Conservation (phyloP, 2,113 vertebrate species). For the Phrynocephalus versicolor region DNA sequence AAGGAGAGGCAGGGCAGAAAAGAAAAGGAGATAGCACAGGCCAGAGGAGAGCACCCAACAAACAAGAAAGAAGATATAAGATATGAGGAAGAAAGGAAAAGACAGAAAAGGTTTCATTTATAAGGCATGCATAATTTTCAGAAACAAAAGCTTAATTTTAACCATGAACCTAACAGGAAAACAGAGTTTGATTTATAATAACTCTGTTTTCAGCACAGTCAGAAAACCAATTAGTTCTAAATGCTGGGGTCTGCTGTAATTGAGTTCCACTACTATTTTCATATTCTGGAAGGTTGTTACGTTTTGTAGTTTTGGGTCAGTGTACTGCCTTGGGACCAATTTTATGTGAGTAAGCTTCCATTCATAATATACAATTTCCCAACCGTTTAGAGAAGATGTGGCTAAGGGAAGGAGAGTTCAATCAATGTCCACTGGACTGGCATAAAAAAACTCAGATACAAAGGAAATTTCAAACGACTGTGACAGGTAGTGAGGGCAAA, state of each 20-base stretch:
- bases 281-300: background rate
- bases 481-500: background rate
- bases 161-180: too few species aligned
- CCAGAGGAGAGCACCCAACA: too few species aligned
- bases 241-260: background rate
- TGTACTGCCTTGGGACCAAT: background rate
- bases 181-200: too few species aligned
- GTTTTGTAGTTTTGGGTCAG: background rate
- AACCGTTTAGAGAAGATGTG: background rate
- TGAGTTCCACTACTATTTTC: background rate
- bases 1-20: too few species aligned
- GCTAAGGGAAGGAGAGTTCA: background rate
- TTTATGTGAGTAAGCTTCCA: background rate
- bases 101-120: too few species aligned
- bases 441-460: background rate
- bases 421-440: background rate
- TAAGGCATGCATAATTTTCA: too few species aligned
- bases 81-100: too few species aligned
- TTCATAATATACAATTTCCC: background rate
- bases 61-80: too few species aligned
- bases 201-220: too few species aligned
- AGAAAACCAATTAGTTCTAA: too few species aligned
- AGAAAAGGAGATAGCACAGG: too few species aligned
- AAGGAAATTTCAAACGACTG: background rate
- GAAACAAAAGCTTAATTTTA: too few species aligned